These are phyloP conservation scores for Seira sanloemensis DNA, from an alignment of 2,888 invertebrate species.

Conservation along the genomic window DNA sequence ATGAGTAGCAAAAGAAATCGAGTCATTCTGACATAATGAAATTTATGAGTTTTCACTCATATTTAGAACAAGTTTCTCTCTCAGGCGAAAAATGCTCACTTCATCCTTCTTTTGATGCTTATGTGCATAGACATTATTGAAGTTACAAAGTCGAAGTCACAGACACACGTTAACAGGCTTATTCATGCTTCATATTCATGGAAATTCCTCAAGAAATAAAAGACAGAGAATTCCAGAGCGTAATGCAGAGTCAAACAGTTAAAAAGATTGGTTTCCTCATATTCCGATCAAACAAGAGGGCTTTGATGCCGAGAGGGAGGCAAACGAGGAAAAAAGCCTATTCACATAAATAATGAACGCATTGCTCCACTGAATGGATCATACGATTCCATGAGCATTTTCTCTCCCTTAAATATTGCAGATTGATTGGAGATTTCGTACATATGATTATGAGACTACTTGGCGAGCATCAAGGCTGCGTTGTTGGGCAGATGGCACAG, in stretches of 20 bases:
- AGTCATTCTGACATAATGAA: conserved; percentile 42
- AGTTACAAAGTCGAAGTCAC: background rate
- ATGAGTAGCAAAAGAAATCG: conserved; percentile 36
- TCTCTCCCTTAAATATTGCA: background rate
- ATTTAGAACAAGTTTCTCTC: conserved; percentile 27
- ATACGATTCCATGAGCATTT: background rate
- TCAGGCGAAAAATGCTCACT: background rate
- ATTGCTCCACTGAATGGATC: background rate
- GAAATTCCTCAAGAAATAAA: too few species aligned
- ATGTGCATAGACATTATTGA: background rate
- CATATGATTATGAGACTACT: too few species aligned
- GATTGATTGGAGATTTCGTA: too few species aligned
- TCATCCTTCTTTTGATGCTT: background rate
- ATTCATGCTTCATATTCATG: background rate
- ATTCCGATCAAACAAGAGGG: conserved; percentile 45
- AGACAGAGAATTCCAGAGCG: too few species aligned
- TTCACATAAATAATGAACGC: conserved; percentile 45
- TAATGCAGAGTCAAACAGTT: background rate
- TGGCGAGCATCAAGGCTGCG: too few species aligned
- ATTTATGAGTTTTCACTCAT: conserved; percentile 59
- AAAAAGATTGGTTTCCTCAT: conserved; percentile 29
- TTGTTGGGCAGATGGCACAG: too few species aligned
- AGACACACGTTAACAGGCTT: background rate
- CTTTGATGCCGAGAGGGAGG: background rate
- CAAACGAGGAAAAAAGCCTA: conserved; percentile 20